Evolutionary conservation across 2,888 invertebrate genomes (phyloP), one percentile per base, ranked within the genome.

Genomic region (Morpho deidamia): DNA sequence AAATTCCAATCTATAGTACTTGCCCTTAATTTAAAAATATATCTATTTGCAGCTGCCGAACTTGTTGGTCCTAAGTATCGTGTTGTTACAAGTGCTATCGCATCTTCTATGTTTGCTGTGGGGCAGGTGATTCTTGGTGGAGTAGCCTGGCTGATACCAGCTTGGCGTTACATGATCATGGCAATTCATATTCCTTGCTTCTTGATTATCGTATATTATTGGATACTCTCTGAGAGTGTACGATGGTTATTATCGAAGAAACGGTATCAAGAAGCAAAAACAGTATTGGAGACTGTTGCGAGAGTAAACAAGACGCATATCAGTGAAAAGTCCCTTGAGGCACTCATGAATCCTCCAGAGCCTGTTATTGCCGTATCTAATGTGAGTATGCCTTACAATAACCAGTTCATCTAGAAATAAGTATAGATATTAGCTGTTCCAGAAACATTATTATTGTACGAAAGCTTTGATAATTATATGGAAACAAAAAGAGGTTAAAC

Each of bases 171-270:
- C 59, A 78, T 94, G 59, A 89, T 94, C 50, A 84, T 93, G 62
- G 82, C 92, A 1, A 77, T 94, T 32, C 95, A 95, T 68, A 85
- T 91, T 0, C 95, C 95, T 0, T 92, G 93, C 23, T 78, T 94
- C 48, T 70, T 94, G 0, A 86, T 94, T 53, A 70, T 95, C 44
- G 69, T 86, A 3, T 94, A 94, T 70, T 91, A 93, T 63, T 93
- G 94, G 92, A 62, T 94, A 11, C 61, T 84, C 3, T 66, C 73
- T 0, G 94, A 95, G 78, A 94, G 94, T 42, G 90, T 94, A 11
- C 89, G 95, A 60, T 96, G 96, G 96, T 87, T 95, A 14, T 75
- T 95, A 7, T 92, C 93, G 2, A 93, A 93, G 63, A 90, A 92
- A 34, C 91, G 91, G 64, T 90, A 89, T 55, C 86, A 91, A 1